Base-by-base conservation (phyloP, 37 sponge, comb jelly and placozoan species). In the Tethya wilhelma region DNA sequence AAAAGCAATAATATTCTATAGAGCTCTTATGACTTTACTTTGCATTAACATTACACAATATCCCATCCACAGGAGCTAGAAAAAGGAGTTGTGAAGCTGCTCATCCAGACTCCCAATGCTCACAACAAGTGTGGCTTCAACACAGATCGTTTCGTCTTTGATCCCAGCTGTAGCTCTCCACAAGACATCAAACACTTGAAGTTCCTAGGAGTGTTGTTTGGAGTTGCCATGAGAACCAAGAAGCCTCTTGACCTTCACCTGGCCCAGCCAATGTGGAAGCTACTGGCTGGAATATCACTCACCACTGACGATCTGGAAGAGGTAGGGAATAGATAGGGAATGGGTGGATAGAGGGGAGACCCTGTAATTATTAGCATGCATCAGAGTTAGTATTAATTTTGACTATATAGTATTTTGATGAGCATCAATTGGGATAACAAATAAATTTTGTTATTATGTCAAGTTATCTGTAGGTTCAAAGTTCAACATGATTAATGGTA, bases 151-250 rank as follows among this genome's bases (percentile, higher is more conserved):
- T 93, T 64, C 83, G 84, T 84, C 67, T 93, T 93, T 26, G 84
- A 93, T 77, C 99, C 96, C 4, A 71, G 36, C 43, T 89, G 88
- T 62, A 84, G 83, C 19, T 69, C 77, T 43, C 60, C 84, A 28
- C 86, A 75, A 33, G 84, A 85, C 56, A 44, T 84, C 67, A 69
- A 77, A n/a, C 83, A 87, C 38, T 83, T 82, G 62, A 75, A 79
- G 62, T 97, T 97, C 84, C 64, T 97, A 34, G 97, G 97, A 28
- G 69, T 97, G 37, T 69, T 97, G 58, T 73, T 94, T 60, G 97
- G 97, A 19, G 92, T 97, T 33, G 91, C 92, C 58, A 91, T 97
- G 53, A 64, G 97, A 26, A 94, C 97, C 11, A 94, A 84, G 72
- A 94, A 91, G 44, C 97, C 97, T 23, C 69, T 97, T 4, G 86